A percentile compares a stretch with the other conserved stretches of the same genome.
Evolutionary conservation across 2,797 vertebrate genomes (phyloP).

Genomic region (Gymnothorax reevesii): DNA sequence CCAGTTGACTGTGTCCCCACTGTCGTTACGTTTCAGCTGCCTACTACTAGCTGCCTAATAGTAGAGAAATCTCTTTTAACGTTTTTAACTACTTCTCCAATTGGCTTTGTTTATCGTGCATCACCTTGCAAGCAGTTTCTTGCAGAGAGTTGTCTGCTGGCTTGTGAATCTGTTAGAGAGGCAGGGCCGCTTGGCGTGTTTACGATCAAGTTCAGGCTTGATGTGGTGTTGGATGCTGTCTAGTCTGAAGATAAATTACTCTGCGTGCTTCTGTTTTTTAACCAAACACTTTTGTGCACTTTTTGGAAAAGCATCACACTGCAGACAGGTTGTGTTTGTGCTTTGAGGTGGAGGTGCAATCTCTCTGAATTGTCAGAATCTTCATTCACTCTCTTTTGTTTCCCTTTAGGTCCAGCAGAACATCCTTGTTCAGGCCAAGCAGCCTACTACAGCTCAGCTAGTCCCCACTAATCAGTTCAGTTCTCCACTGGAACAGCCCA

Average conservation of each 20-base stretch:
- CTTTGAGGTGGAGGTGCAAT: neutral
- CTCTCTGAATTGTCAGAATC: neutral
- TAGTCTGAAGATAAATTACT: neutral
- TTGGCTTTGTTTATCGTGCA: neutral
- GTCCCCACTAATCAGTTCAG: conserved; percentile 74
- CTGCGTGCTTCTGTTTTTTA: neutral
- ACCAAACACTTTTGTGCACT: neutral
- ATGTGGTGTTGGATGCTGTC: neutral
- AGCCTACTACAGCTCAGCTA: conserved; percentile 58
- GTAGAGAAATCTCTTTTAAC: neutral
- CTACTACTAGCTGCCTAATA: neutral
- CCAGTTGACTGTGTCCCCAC: no score
- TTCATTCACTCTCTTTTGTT: conserved; percentile 21
- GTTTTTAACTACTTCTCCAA: neutral
- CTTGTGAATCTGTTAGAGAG: neutral
- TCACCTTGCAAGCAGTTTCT: neutral
- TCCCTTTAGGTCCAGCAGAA: conserved; percentile 79
- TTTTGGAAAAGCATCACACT: neutral
- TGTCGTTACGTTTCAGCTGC: no score
- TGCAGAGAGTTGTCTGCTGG: neutral
- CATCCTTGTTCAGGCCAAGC: conserved; percentile 83
- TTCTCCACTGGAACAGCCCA: conserved; percentile 73
- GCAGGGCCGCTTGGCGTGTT: neutral
- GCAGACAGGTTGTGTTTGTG: neutral
- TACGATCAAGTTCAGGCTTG: neutral